phyloP scores from a whole-genome alignment of 2,888 invertebrate species.

The Andrena fulva region DNA sequence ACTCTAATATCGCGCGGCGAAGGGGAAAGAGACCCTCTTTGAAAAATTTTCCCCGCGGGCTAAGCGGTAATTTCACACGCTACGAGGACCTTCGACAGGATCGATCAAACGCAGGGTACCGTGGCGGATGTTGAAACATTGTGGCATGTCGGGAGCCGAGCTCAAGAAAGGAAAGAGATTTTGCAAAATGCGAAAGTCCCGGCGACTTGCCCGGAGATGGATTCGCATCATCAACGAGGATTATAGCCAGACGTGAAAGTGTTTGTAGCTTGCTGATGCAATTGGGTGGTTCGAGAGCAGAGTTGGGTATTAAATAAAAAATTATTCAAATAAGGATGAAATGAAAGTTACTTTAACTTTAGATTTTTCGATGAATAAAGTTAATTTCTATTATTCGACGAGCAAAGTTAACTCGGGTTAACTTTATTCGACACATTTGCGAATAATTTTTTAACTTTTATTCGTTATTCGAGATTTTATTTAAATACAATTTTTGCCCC shows the following conservation, averaged over 20 bases:
- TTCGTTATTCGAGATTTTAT: too few species aligned
- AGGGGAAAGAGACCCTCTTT: slow-evolving; percentile 57
- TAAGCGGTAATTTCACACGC: slow-evolving; percentile 68
- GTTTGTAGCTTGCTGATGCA: not conserved
- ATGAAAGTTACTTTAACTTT: too few species aligned
- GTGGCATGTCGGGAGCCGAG: not conserved
- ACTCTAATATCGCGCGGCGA: slow-evolving; percentile 54
- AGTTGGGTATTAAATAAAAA: too few species aligned
- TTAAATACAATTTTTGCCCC: too few species aligned
- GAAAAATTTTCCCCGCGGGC: slow-evolving; percentile 60
- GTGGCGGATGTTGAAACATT: slow-evolving; percentile 10
- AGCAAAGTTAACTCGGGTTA: too few species aligned
- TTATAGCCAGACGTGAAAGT: not conserved
- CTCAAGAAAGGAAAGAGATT: not conserved
- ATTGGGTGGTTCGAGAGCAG: not conserved
- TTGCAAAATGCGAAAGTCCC: not conserved
- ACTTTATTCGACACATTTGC: too few species aligned
- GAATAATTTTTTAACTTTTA: too few species aligned
- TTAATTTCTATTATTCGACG: too few species aligned
- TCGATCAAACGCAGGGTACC: slow-evolving; percentile 49
- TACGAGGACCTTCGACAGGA: slow-evolving; percentile 56
- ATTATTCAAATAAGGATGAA: too few species aligned
- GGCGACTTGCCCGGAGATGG: slow-evolving; percentile 1
- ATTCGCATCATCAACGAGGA: not conserved
- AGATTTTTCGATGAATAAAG: too few species aligned